Percentiles rank a stretch among this genome's conserved stretches.
These are phyloP conservation scores for Drosophila birchii DNA, from an alignment of 2,888 invertebrate species.

Conservation along the genomic window DNA sequence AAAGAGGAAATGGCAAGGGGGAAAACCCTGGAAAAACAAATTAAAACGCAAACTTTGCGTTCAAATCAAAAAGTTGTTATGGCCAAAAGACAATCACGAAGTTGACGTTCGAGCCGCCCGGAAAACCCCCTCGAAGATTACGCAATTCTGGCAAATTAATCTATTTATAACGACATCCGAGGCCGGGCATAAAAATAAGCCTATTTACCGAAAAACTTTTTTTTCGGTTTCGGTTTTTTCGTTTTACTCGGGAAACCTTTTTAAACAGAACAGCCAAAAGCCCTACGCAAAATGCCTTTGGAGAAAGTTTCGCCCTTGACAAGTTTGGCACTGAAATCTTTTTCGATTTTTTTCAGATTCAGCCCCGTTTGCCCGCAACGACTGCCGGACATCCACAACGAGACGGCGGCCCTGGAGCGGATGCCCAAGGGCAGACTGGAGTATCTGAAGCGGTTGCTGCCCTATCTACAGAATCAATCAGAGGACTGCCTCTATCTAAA, in stretches of 20 bases:
- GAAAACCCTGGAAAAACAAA: conserved; percentile 49
- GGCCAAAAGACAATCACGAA: conserved; percentile 60
- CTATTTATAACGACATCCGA: conserved; percentile 73
- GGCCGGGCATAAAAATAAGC: conserved; percentile 62
- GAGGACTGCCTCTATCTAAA: conserved; percentile 99
- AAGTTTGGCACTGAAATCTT: conserved; percentile 48
- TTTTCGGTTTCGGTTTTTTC: conserved; percentile 11
- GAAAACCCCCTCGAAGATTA: conserved; percentile 59
- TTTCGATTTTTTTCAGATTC: conserved; percentile 86
- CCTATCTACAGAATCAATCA: conserved; percentile 94
- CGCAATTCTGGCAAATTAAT: conserved; percentile 74
- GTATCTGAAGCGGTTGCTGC: conserved; percentile 94
- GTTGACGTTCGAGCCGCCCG: conserved; percentile 27
- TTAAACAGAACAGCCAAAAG: conserved; percentile 23
- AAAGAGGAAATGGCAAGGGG: conserved; percentile 4
- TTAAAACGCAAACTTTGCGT: conserved; percentile 60
- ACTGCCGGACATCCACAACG: conserved; percentile 93
- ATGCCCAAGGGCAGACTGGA: conserved; percentile 96
- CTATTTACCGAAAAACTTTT: conserved; percentile 54
- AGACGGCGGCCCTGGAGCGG: conserved; percentile 91
- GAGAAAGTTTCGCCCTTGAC: conserved; percentile 57
- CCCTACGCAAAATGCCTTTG: conserved; percentile 26
- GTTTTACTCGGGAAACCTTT: conserved; percentile 46
- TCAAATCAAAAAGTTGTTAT: conserved; percentile 75
- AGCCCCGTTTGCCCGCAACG: conserved; percentile 97